phyloP scores from a whole-genome alignment of 2,113 vertebrate species.

The Ramphastos sulfuratus region DNA sequence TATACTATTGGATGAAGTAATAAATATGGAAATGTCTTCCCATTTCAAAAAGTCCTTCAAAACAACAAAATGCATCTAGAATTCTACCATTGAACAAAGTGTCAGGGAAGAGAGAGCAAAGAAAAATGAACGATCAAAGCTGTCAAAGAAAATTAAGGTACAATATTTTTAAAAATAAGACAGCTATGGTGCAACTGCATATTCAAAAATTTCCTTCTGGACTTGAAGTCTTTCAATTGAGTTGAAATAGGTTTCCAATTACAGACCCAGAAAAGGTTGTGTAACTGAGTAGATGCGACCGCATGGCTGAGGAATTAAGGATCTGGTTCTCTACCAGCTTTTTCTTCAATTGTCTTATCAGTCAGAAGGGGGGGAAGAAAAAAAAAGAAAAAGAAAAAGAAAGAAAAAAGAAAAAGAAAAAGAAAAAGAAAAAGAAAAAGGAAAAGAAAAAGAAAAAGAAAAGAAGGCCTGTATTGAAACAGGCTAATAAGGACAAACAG shows the following conservation, averaged over 20 bases:
- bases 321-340: neutral
- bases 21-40: neutral
- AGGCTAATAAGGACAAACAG: neutral
- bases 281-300: neutral
- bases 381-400: too few relatives aligned
- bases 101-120: neutral
- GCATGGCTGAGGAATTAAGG: neutral
- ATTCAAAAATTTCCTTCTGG: neutral
- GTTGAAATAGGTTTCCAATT: neutral
- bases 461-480: neutral
- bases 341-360: neutral
- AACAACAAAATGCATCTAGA: neutral
- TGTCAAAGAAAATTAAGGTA: constrained; percentile 1
- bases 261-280: neutral
- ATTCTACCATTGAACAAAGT: neutral
- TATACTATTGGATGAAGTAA: neutral
- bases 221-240: neutral
- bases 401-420: too few relatives aligned
- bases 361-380: too few relatives aligned
- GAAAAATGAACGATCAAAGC: neutral
- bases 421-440: too few relatives aligned
- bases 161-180: neutral
- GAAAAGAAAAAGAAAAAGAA: neutral
- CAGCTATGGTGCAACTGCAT: neutral
- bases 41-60: neutral